Conservation (phyloP, 2,113 vertebrate species). For the Rhynchopsitta pachyrhyncha region DNA sequence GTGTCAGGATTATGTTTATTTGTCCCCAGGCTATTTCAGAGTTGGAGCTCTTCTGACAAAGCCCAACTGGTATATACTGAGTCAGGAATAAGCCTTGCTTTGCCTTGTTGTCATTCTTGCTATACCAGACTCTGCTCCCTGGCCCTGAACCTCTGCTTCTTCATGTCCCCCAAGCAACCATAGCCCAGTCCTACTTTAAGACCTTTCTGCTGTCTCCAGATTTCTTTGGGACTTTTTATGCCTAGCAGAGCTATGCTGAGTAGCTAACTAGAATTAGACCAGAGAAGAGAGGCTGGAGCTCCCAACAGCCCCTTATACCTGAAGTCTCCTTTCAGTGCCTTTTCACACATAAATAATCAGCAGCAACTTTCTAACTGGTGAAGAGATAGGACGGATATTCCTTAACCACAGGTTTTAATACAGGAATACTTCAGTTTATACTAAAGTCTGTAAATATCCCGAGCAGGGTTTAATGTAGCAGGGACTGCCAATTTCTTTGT, state of each 20-base stretch:
- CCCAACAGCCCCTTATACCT: neutral
- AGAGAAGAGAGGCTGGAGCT: neutral
- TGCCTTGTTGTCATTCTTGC: neutral
- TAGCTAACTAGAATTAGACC: neutral
- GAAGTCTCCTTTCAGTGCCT: neutral
- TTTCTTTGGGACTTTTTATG: neutral
- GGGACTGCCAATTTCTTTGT: neutral
- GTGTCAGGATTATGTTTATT: neutral
- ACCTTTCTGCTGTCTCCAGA: neutral
- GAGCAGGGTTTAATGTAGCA: neutral
- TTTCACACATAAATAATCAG: neutral
- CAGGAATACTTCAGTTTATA: neutral
- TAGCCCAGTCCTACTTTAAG: neutral
- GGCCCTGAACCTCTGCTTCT: neutral
- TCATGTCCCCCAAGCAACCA: neutral
- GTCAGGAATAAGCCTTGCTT: neutral
- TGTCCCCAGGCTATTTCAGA: neutral
- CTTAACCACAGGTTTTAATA: neutral
- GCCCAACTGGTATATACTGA: accelerated
- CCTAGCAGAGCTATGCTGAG: neutral
- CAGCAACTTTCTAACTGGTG: neutral
- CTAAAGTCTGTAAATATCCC: neutral
- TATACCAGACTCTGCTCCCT: neutral
- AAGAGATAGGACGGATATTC: neutral
- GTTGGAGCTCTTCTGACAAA: neutral